Conservation (phyloP, 2,888 invertebrate species). For the Pimpla rufipes region DNA sequence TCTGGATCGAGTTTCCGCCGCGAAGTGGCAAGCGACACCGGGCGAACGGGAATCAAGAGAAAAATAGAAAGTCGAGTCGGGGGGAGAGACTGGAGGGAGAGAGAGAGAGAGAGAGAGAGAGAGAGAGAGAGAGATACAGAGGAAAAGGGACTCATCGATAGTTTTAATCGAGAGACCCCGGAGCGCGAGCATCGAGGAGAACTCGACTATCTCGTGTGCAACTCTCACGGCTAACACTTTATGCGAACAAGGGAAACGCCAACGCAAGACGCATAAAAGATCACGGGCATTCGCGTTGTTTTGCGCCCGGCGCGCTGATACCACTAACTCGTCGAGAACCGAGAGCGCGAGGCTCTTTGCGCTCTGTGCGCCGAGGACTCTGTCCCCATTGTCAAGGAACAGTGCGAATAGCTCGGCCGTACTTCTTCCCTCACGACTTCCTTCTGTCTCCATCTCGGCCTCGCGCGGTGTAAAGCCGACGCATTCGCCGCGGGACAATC, state of each 20-base stretch:
- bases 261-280: constrained; percentile 78
- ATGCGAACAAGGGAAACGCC: constrained; percentile 78
- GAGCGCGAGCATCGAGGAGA: constrained; percentile 69
- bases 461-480: not conserved
- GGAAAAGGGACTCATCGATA: constrained; percentile 73
- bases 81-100: constrained; percentile 31
- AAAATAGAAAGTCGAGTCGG: constrained; percentile 15
- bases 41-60: constrained; percentile 6
- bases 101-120: too few species aligned
- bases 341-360: not conserved
- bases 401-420: constrained; percentile 12
- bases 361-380: constrained; percentile 11
- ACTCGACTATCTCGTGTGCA: constrained; percentile 72
- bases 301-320: constrained; percentile 47
- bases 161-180: constrained; percentile 75
- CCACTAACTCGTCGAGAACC: constrained; percentile 37
- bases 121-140: too few species aligned
- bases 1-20: constrained; percentile 13
- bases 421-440: constrained; percentile 32
- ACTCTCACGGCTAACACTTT: constrained; percentile 70
- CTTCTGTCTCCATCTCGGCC: not conserved
- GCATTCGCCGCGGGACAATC: not conserved
- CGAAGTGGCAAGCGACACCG: not conserved
- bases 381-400: constrained; percentile 67
- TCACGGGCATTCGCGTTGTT: constrained; percentile 74